Percentiles rank a stretch among this genome's conserved stretches.
Evolutionary conservation across 2,113 vertebrate genomes (phyloP).

Genomic region (Lampris incognitus): DNA sequence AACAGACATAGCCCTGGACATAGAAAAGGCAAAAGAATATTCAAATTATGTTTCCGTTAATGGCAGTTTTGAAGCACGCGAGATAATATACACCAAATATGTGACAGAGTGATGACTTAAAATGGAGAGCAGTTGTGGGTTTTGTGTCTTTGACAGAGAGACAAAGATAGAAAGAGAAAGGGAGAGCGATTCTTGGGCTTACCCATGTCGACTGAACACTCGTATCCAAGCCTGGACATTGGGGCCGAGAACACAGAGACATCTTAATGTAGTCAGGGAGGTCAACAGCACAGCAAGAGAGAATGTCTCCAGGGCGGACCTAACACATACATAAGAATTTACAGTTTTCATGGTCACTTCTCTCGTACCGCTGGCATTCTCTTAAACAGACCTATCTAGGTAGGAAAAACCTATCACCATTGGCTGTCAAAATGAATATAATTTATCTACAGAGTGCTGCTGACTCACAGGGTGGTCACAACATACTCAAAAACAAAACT

Average conservation of each 20-base stretch:
- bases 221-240: constrained; percentile 94
- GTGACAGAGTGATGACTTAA: no score
- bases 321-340: constrained; percentile 58
- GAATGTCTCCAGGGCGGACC: constrained; percentile 92
- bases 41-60: background rate
- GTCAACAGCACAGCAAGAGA: constrained; percentile 91
- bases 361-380: background rate
- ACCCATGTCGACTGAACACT: constrained; percentile 97
- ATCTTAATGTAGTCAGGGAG: constrained; percentile 91
- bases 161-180: background rate
- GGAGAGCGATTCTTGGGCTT: constrained; percentile 44
- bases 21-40: constrained; percentile 12
- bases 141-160: background rate
- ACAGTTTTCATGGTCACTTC: background rate
- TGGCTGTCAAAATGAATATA: no score
- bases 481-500: no score
- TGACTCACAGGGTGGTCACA: no score
- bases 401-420: background rate
- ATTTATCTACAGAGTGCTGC: no score
- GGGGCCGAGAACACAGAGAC: constrained; percentile 94
- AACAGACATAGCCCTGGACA: constrained; percentile 88
- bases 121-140: background rate
- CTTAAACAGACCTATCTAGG: background rate
- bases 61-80: background rate
- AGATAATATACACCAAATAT: background rate